Evolutionary conservation across 2,113 vertebrate species (phyloP).

Genomic region (Carassius auratus): DNA sequence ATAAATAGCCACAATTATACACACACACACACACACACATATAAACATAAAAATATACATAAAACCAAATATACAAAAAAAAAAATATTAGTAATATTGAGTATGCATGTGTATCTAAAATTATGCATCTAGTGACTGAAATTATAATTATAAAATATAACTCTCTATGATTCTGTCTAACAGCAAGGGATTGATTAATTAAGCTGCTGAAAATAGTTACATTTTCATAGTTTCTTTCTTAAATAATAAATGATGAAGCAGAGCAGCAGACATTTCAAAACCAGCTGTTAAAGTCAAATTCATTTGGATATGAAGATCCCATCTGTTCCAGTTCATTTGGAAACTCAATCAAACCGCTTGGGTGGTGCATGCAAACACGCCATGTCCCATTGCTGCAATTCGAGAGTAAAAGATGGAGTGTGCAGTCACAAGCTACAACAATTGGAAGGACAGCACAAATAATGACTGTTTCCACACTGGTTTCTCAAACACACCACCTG

Average conservation of each 20-base stretch:
- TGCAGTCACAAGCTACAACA: neutral
- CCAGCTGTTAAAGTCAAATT: constrained; percentile 1
- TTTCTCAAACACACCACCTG: neutral
- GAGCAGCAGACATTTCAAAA: constrained; percentile 4
- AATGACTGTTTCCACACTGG: neutral
- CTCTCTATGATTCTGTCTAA: neutral
- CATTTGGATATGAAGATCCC: neutral
- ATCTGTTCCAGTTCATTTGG: constrained; percentile 25
- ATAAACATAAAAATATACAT: too few relatives aligned
- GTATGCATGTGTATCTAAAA: neutral
- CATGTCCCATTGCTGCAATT: neutral
- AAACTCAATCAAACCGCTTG: constrained; percentile 11
- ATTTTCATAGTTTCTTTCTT: constrained; percentile 1
- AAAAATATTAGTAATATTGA: too few relatives aligned
- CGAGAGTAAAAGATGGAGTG: neutral
- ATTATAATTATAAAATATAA: neutral
- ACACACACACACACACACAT: too few relatives aligned
- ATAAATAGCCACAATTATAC: too few relatives aligned
- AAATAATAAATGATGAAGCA: neutral
- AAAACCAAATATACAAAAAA: too few relatives aligned
- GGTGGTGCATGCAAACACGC: neutral
- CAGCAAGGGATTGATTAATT: constrained; percentile 2
- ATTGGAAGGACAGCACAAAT: neutral
- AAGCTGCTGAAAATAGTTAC: neutral
- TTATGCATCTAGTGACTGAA: neutral